These are phyloP conservation scores for Xyrauchen texanus DNA, from an alignment of 2,113 vertebrate species.

Conservation along the genomic window DNA sequence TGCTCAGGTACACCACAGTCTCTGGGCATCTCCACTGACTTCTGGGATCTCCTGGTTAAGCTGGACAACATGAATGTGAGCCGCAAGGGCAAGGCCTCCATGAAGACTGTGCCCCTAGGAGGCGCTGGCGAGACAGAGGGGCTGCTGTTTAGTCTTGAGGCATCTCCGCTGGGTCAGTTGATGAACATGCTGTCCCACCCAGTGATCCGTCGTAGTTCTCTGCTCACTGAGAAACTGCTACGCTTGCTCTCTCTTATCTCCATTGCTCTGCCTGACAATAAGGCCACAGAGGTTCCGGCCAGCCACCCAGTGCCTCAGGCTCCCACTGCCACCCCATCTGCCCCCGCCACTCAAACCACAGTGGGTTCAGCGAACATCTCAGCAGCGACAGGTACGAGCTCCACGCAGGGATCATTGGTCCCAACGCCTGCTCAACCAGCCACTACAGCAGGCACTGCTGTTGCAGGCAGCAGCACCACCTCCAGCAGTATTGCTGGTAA, in stretches of 20 bases:
- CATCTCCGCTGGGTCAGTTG: conserved; percentile 88
- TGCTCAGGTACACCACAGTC: conserved; percentile 68
- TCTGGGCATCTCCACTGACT: conserved; percentile 90
- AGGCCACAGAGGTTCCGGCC: conserved; percentile 81
- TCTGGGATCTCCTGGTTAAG: conserved; percentile 93
- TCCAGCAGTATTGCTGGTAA: conserved; percentile 66
- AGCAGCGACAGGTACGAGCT: conserved; percentile 37
- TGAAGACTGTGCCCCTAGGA: conserved; percentile 86
- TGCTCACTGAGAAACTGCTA: conserved; percentile 91
- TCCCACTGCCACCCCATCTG: conserved; percentile 40
- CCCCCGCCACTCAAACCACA: conserved; percentile 57
- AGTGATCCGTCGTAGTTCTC: conserved; percentile 90
- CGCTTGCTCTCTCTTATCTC: conserved; percentile 91
- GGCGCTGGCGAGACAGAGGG: conserved; percentile 82
- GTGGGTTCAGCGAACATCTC: conserved; percentile 57
- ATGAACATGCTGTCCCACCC: conserved; percentile 96
- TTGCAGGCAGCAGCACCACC: conserved; percentile 44
- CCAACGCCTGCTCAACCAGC: conserved; percentile 34
- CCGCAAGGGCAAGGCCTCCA: conserved; percentile 93
- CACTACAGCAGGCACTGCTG: conserved; percentile 46
- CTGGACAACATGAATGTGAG: conserved; percentile 97
- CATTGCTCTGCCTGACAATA: conserved; percentile 93
- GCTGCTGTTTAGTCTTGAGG: conserved; percentile 84
- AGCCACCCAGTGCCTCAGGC: conserved; percentile 75
- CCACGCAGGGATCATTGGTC: conserved; percentile 41